phyloP scores from a whole-genome alignment of 1,140 invertebrate species.

The Pentalonia nigronervosa region DNA sequence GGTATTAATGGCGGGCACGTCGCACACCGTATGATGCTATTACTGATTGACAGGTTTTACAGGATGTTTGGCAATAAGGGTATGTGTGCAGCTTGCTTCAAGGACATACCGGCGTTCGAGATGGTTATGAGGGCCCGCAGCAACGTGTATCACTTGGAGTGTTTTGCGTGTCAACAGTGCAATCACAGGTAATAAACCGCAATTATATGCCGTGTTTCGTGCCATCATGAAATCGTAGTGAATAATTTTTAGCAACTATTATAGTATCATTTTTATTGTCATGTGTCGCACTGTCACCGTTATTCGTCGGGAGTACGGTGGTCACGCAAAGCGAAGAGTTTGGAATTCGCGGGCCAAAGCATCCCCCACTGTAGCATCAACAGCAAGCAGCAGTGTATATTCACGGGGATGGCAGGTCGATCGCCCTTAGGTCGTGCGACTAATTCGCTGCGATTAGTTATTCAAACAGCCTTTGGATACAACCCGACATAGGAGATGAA shows the following conservation, averaged over 20 bases:
- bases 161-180: constrained; percentile 95
- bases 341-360: background rate
- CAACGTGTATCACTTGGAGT: constrained; percentile 95
- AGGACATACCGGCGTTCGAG: constrained; percentile 94
- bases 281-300: background rate
- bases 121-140: constrained; percentile 95
- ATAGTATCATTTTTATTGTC: background rate
- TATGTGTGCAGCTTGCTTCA: constrained; percentile 89
- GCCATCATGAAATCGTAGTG: background rate
- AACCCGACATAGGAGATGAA: background rate
- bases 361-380: background rate
- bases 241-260: background rate
- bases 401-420: background rate
- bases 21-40: constrained; percentile 47
- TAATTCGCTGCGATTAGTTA: constrained; percentile 37
- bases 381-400: background rate
- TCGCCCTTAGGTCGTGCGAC: background rate
- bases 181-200: constrained; percentile 81
- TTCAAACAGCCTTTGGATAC: background rate
- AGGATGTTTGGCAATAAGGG: constrained; percentile 93
- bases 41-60: constrained; percentile 61
- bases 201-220: constrained; percentile 61
- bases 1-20: constrained; percentile 68
- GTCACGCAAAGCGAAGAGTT: background rate
- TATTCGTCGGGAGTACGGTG: background rate